These are phyloP conservation scores for Thunnus albacares DNA, from an alignment of 2,797 vertebrate genomes.

Conservation along the genomic window DNA sequence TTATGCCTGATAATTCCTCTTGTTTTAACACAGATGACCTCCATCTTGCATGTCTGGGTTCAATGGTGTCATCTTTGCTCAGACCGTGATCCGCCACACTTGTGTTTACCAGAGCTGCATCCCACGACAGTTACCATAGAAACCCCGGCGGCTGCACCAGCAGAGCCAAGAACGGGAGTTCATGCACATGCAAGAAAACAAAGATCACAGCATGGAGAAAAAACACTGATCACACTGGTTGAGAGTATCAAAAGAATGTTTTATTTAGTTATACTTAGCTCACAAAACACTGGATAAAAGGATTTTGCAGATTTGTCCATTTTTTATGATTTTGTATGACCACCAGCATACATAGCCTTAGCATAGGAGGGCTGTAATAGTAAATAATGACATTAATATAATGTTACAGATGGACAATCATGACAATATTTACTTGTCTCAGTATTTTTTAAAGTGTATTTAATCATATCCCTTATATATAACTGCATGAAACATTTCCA, in stretches of 20 bases:
- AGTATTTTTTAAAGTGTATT: constrained; percentile 26
- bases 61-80: constrained; percentile 35
- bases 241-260: constrained; percentile 71
- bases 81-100: constrained; percentile 55
- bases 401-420: constrained; percentile 27
- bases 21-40: constrained; percentile 16
- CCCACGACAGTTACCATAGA: constrained; percentile 80
- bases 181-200: constrained; percentile 48
- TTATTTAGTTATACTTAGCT: constrained; percentile 61
- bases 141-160: constrained; percentile 66
- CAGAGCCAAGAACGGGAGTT: constrained; percentile 42
- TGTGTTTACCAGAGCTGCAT: constrained; percentile 70
- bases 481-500: constrained; percentile 40
- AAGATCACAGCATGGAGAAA: neutral
- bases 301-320: constrained; percentile 45
- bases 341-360: constrained; percentile 48
- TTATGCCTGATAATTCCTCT: neutral
- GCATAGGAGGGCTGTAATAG: constrained; percentile 16
- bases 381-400: constrained; percentile 36
- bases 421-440: constrained; percentile 32
- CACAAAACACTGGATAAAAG: constrained; percentile 67
- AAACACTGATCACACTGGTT: constrained; percentile 17
- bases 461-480: constrained; percentile 25
- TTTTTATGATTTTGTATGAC: constrained; percentile 33
- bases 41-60: constrained; percentile 33